Conservation (phyloP, 2,797 vertebrate species). For the Zenarchopterus dispar region DNA sequence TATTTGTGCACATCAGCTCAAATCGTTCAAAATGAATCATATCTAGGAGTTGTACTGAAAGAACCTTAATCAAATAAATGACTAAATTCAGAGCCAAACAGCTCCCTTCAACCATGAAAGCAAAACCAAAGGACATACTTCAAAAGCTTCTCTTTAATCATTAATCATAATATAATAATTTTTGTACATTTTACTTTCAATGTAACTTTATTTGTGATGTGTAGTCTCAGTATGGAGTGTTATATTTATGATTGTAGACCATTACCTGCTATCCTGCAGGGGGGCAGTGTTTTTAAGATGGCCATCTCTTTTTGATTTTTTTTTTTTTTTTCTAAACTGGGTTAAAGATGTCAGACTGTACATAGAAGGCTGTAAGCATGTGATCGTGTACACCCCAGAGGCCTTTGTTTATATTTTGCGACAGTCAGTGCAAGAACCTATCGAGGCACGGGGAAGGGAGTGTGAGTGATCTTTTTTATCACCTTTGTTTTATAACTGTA, state of each 20-base stretch:
- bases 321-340: slow-evolving; percentile 46
- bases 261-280: slow-evolving; percentile 45
- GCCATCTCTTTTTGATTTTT: slow-evolving; percentile 48
- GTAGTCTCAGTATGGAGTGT: neutral
- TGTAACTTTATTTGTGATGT: neutral
- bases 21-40: slow-evolving; percentile 22
- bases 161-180: neutral
- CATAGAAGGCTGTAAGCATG: slow-evolving; percentile 63
- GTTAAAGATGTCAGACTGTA: slow-evolving; percentile 47
- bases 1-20: slow-evolving; percentile 16
- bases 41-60: slow-evolving; percentile 5
- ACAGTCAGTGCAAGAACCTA: slow-evolving; percentile 27
- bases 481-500: slow-evolving; percentile 52
- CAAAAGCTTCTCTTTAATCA: slow-evolving; percentile 24
- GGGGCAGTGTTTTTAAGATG: slow-evolving; percentile 39
- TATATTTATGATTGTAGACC: neutral
- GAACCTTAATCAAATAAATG: slow-evolving; percentile 2
- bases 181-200: slow-evolving; percentile 4
- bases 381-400: slow-evolving; percentile 72
- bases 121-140: slow-evolving; percentile 69
- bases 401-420: slow-evolving; percentile 69
- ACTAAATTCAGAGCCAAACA: slow-evolving; percentile 34
- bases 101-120: slow-evolving; percentile 11
- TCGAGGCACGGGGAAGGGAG: slow-evolving; percentile 49
- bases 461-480: slow-evolving; percentile 32